phyloP scores from a whole-genome alignment of 2,113 vertebrate species.

The Corythornis cristatus region DNA sequence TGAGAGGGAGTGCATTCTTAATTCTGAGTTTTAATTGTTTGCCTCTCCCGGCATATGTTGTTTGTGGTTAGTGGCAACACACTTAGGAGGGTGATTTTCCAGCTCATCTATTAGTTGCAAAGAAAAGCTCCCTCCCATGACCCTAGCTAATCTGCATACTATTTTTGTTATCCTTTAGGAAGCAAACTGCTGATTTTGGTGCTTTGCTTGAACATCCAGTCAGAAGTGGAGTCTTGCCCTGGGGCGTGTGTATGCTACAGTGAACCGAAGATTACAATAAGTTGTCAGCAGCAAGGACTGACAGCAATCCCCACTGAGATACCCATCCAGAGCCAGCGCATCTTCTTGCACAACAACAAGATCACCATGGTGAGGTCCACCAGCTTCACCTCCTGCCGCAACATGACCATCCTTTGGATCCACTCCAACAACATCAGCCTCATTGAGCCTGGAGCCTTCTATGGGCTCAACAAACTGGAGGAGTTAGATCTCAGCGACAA shows the following conservation, averaged over 20 bases:
- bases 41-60: background rate
- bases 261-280: constrained; percentile 92
- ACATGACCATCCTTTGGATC: constrained; percentile 94
- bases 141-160: constrained; percentile 32
- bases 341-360: constrained; percentile 96
- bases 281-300: constrained; percentile 96
- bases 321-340: constrained; percentile 90
- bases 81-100: background rate
- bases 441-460: constrained; percentile 90
- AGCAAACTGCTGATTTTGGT: constrained; percentile 90
- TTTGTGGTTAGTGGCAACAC: background rate
- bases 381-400: constrained; percentile 91
- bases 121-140: background rate
- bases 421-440: constrained; percentile 94
- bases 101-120: background rate
- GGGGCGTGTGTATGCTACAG: constrained; percentile 94
- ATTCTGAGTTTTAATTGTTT: background rate
- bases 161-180: constrained; percentile 77
- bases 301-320: constrained; percentile 90
- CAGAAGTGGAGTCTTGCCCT: constrained; percentile 85
- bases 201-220: constrained; percentile 89
- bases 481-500: constrained; percentile 98
- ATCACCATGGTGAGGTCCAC: constrained; percentile 87
- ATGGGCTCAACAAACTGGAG: constrained; percentile 89
- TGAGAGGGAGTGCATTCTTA: background rate